A percentile compares a stretch with the other conserved stretches of the same genome.
phyloP scores from a whole-genome alignment of 2,888 invertebrate genomes.

The Drosophila parthenogenetica region DNA sequence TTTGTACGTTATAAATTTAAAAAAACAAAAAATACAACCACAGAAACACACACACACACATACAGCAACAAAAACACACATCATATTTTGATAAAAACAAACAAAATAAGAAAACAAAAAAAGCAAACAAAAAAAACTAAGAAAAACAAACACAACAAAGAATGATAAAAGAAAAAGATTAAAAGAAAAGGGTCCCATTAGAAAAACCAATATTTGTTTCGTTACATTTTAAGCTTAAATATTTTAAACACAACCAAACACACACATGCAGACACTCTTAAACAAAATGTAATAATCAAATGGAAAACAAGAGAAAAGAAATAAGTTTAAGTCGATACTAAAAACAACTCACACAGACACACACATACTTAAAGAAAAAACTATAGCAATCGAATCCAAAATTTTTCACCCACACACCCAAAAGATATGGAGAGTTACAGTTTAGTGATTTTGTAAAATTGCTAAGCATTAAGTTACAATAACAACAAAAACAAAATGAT shows the following conservation, averaged over 20 bases:
- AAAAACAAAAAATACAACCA: conserved; percentile 44
- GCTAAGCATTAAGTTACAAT: conserved; percentile 65
- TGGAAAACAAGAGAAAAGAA: conserved; percentile 24
- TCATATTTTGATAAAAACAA: conserved; percentile 76
- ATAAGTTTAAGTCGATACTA: conserved; percentile 62
- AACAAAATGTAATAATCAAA: conserved; percentile 75
- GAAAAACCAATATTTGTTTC: conserved; percentile 66
- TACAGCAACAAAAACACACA: conserved; percentile 67
- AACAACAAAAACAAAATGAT: conserved; percentile 16
- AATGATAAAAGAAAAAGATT: conserved; percentile 23
- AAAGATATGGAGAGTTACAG: conserved; percentile 37
- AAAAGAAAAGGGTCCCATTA: conserved; percentile 58
- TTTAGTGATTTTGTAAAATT: conserved; percentile 67
- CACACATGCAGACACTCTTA: conserved; percentile 8
- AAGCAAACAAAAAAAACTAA: conserved; percentile 21
- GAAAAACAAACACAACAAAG: conserved; percentile 31
- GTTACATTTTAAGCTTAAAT: conserved; percentile 67
- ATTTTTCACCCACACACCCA: conserved; percentile 13
- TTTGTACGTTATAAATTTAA: conserved; percentile 77
- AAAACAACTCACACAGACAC: conserved; percentile 12
- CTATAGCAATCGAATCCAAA: conserved; percentile 43
- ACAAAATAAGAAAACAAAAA: conserved; percentile 38
- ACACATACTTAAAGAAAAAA: conserved; percentile 32
- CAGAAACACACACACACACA: conserved; percentile 45
- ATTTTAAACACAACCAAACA: conserved; percentile 40